Base-by-base conservation (phyloP, 2,888 invertebrate genomes). In the Eupithecia exiguata region DNA sequence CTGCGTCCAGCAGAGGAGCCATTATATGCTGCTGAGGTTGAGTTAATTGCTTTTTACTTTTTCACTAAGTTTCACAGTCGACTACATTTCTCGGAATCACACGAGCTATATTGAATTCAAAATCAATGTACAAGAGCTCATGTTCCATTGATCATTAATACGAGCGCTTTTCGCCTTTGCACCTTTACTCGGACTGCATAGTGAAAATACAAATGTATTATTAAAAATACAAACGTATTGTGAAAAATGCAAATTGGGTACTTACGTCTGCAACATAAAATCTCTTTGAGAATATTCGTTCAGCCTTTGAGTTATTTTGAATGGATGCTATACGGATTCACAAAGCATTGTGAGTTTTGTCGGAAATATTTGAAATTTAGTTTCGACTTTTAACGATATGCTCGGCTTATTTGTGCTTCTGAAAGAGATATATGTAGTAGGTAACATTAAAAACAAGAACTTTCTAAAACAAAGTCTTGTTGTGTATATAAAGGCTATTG, bases 231-330 rank as follows among this genome's bases (percentile, higher is more conserved):
- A 43, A 43, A 43, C 7, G 46, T 46, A 18, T 46, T 46, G 46
- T 46, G 46, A 46, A 46, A 43, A 46, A 63, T 74, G 68, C 70
- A 71, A 71, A 74, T 74, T 74, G 70, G 70, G 43, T 70, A 67
- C 70, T 71, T 49, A 68, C 68, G 63, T 58, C 58, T 58, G 58
- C 25, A 58, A 14, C 70, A 62, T 62, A 63, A 69, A 46, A 74
- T 68, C 65, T 70, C 63, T 70, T 68, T 68, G 74, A 58, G 63
- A 71, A n/a, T 61, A 61, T 38, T 67, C 49, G n/a, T 73, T 61
- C 38, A 21, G 61, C 65, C 69, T 53, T 35, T n/a, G 21, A 71
- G 38, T 58, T 21, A 21, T 25, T 46, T 35, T 61, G 66, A 66
- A 53, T 36, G 69, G 14, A 25, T 38, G 40, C 58, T 58, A 5